Evolutionary conservation across 2,113 vertebrate genomes (phyloP).

Genomic region (Upupa epops): DNA sequence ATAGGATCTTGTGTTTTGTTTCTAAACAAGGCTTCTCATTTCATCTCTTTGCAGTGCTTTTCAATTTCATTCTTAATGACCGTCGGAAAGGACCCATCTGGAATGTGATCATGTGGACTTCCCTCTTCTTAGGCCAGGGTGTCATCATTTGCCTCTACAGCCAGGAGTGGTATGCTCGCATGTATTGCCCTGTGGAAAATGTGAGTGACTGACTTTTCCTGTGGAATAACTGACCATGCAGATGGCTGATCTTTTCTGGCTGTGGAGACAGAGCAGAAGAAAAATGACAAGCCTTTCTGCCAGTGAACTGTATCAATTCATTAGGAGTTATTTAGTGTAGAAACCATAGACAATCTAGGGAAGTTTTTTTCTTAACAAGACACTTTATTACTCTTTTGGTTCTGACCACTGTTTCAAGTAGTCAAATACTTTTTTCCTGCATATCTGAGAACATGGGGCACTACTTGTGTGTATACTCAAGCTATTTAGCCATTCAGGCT

Average conservation of each 20-base stretch:
- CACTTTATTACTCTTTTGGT: neutral
- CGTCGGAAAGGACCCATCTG: conserved; percentile 91
- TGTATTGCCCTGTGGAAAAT: conserved; percentile 86
- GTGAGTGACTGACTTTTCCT: conserved; percentile 70
- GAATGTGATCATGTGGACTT: conserved; percentile 96
- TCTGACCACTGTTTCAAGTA: too few species aligned
- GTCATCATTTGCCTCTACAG: conserved; percentile 93
- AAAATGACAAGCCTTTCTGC: rapidly evolving
- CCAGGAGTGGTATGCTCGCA: conserved; percentile 95
- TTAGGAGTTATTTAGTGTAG: neutral
- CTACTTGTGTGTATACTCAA: too few species aligned
- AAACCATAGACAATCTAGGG: neutral
- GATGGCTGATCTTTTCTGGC: neutral
- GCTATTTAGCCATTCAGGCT: neutral
- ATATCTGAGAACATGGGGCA: neutral
- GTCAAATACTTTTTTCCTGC: too few species aligned
- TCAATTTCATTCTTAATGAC: conserved; percentile 95
- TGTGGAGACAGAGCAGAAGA: neutral
- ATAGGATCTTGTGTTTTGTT: neutral
- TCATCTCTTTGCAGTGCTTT: conserved; percentile 81
- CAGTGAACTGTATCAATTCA: neutral
- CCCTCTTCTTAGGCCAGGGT: conserved; percentile 90
- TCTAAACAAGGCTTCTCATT: neutral
- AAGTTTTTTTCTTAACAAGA: neutral
- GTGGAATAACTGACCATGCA: rapidly evolving